phyloP scores from a whole-genome alignment of 2,888 invertebrate species.

The Monopis laevigella region DNA sequence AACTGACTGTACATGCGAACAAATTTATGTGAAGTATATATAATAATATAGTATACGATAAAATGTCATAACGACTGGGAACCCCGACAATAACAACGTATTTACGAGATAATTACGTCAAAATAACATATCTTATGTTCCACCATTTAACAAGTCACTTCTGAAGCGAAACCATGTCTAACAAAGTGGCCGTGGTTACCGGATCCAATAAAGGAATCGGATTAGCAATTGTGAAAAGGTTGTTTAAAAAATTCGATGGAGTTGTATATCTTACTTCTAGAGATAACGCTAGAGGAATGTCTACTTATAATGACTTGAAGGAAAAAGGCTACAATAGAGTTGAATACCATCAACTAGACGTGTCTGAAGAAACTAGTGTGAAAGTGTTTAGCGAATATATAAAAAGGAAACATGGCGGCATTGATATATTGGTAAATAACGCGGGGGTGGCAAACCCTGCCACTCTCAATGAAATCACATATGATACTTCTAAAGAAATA shows the following conservation, averaged over 20 bases:
- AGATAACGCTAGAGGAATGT: constrained; percentile 56
- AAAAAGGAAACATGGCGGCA: constrained; percentile 16
- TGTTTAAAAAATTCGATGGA: constrained; percentile 68
- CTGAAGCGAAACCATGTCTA: constrained; percentile 22
- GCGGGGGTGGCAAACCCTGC: constrained; percentile 21
- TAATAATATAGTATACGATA: too few species aligned
- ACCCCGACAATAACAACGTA: too few species aligned
- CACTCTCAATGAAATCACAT: constrained; percentile 11
- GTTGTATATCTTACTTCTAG: constrained; percentile 72
- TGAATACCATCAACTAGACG: constrained; percentile 15
- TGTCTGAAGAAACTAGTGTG: constrained; percentile 16
- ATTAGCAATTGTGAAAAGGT: constrained; percentile 66
- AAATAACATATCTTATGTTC: too few species aligned
- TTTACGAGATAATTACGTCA: too few species aligned
- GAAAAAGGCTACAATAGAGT: constrained; percentile 46
- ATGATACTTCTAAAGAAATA: constrained; percentile 15
- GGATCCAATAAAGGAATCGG: constrained; percentile 75
- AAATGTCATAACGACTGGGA: too few species aligned
- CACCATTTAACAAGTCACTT: neutral
- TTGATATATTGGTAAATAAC: constrained; percentile 18
- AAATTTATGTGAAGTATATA: too few species aligned
- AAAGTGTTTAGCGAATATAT: constrained; percentile 14
- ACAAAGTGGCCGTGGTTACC: constrained; percentile 55
- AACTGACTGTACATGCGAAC: too few species aligned
- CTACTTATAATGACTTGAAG: constrained; percentile 61